Conservation (phyloP, 1,140 invertebrate genomes). For the Scaptomyza pallida region DNA sequence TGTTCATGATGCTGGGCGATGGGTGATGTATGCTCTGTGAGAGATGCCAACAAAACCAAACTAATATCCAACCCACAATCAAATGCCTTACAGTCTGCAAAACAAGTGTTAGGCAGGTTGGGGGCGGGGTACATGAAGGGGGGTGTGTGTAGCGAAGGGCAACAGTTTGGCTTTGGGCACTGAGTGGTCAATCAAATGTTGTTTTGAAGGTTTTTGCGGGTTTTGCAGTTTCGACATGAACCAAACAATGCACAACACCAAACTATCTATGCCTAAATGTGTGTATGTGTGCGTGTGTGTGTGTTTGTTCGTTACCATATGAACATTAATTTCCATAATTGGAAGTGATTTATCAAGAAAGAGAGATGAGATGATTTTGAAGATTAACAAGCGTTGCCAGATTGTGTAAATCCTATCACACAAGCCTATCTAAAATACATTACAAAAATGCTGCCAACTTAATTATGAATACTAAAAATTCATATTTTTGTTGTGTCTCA, state of each 20-base stretch:
- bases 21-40: neutral
- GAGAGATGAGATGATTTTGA: neutral
- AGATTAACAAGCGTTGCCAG: neutral
- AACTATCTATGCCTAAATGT: neutral
- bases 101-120: neutral
- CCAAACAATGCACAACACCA: slow-evolving; percentile 2
- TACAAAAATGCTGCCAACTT: neutral
- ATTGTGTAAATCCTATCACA: no score
- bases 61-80: slow-evolving; percentile 4
- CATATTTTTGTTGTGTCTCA: neutral
- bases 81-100: slow-evolving; percentile 19
- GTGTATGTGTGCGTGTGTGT: neutral
- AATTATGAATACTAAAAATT: neutral
- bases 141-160: neutral
- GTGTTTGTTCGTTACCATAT: slow-evolving; percentile 6
- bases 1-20: slow-evolving; percentile 22
- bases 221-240: slow-evolving; percentile 49
- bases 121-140: no score
- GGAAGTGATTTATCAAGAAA: neutral
- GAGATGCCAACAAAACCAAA: slow-evolving; percentile 15
- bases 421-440: neutral
- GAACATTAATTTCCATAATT: neutral
- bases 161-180: neutral
- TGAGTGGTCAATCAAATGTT: slow-evolving; percentile 79
- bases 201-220: slow-evolving; percentile 69